These are phyloP conservation scores for Tetramorium alpestre DNA, from an alignment of 1,140 invertebrate genomes.

Conservation along the genomic window DNA sequence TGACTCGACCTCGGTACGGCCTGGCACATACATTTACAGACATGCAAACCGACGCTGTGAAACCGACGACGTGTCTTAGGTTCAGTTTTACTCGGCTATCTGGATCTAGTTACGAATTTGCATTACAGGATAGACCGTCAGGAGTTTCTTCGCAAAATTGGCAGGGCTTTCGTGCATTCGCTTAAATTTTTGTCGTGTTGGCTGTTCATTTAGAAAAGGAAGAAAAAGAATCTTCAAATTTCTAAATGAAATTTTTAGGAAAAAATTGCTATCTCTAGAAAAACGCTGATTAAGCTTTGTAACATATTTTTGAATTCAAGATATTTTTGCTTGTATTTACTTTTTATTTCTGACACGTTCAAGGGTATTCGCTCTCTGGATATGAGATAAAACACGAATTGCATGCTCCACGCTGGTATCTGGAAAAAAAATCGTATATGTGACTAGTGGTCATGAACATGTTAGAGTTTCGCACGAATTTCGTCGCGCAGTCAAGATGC, in stretches of 20 bases:
- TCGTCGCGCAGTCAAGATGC: not conserved
- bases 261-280: not conserved
- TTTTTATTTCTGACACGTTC: not conserved
- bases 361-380: not conserved
- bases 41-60: slow-evolving; percentile 56
- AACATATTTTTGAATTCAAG: not conserved
- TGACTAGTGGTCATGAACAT: not conserved
- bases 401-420: not conserved
- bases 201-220: not conserved
- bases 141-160: slow-evolving; percentile 24
- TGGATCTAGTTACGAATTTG: slow-evolving; percentile 57
- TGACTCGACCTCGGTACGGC: slow-evolving; percentile 62
- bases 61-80: slow-evolving; percentile 39
- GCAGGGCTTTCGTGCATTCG: not conserved
- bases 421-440: not conserved
- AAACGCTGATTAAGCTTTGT: not conserved
- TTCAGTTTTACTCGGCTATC: slow-evolving; percentile 35
- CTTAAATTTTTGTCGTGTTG: not conserved
- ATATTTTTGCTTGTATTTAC: not conserved
- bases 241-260: not conserved
- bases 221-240: not conserved
- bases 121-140: slow-evolving; percentile 20
- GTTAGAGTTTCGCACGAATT: slow-evolving; percentile 11
- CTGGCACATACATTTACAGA: slow-evolving; percentile 68
- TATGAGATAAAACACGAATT: not conserved